These are phyloP conservation scores for Sardinella longiceps DNA, from an alignment of 2,797 vertebrate species.

Conservation along the genomic window DNA sequence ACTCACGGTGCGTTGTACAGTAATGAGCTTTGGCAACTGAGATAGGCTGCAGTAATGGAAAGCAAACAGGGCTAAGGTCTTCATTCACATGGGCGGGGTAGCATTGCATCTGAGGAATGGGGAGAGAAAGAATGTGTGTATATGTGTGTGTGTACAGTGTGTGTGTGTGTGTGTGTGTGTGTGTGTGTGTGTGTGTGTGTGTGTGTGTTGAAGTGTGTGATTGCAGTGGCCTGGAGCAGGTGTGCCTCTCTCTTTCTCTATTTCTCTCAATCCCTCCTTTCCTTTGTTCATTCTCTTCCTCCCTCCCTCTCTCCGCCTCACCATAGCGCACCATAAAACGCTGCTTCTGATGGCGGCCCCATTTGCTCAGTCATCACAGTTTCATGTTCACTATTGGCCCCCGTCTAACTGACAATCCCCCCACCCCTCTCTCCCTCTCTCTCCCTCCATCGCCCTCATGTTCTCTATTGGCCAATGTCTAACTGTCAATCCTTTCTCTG, in stretches of 20 bases:
- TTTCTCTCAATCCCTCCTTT: neutral
- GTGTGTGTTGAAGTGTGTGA: neutral
- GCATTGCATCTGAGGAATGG: neutral
- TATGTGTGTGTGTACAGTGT: neutral
- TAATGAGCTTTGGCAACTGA: conserved; percentile 39
- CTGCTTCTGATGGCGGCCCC: neutral
- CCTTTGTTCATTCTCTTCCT: conserved; percentile 19
- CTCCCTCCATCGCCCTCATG: neutral
- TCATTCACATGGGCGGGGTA: neutral
- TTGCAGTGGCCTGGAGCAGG: conserved; percentile 4
- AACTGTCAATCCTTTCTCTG: neutral
- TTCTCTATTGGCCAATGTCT: neutral
- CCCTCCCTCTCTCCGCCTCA: neutral
- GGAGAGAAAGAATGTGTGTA: neutral
- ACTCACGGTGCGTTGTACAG: conserved; percentile 26
- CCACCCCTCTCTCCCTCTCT: no score
- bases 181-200: neutral
- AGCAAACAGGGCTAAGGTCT: conserved; percentile 43
- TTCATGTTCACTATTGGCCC: neutral
- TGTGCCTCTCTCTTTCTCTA: neutral
- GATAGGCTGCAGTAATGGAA: conserved; percentile 42
- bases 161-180: conserved; percentile 1
- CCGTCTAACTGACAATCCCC: neutral
- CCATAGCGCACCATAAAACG: neutral
- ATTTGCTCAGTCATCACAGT: neutral